Conservation (phyloP, 2,888 invertebrate species). For the Entomobrya proxima region DNA sequence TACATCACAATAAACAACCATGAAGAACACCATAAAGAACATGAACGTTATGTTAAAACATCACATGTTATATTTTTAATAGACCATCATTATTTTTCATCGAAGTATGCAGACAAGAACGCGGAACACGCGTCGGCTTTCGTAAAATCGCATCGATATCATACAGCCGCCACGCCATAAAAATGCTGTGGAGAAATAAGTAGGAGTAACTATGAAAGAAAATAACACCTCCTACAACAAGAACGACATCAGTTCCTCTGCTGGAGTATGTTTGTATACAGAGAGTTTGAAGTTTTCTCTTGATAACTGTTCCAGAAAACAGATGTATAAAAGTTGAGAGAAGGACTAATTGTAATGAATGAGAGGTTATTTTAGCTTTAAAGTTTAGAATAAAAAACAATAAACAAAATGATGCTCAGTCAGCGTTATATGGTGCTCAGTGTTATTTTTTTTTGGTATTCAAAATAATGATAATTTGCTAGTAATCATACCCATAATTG, state of each 20-base stretch:
- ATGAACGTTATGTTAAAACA: slow-evolving; percentile 36
- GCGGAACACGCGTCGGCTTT: slow-evolving; percentile 13
- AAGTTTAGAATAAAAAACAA: too few relatives aligned
- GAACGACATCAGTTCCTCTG: slow-evolving; percentile 10
- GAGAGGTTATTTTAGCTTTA: too few relatives aligned
- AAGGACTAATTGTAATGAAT: too few relatives aligned
- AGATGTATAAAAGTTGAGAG: background rate
- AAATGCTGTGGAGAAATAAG: background rate
- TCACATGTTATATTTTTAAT: slow-evolving; percentile 39
- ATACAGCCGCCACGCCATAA: background rate
- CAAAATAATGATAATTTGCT: too few relatives aligned
- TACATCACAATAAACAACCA: slow-evolving; percentile 34
- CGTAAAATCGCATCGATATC: slow-evolving; percentile 21
- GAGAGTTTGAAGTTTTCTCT: background rate
- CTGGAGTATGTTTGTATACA: background rate
- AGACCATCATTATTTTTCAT: slow-evolving; percentile 44
- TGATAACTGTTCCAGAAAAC: background rate
- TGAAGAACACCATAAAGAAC: slow-evolving; percentile 38
- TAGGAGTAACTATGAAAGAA: slow-evolving; percentile 40
- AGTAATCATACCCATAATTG: too few relatives aligned
- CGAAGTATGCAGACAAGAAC: slow-evolving; percentile 27
- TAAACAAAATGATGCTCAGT: too few relatives aligned
- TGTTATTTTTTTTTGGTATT: too few relatives aligned
- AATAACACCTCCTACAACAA: slow-evolving; percentile 35
- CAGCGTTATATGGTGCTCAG: too few relatives aligned